Percentiles rank a stretch among this genome's conserved stretches.
phyloP scores from a whole-genome alignment of 2,797 vertebrate genomes.

The Dendrocincla tyrannina region DNA sequence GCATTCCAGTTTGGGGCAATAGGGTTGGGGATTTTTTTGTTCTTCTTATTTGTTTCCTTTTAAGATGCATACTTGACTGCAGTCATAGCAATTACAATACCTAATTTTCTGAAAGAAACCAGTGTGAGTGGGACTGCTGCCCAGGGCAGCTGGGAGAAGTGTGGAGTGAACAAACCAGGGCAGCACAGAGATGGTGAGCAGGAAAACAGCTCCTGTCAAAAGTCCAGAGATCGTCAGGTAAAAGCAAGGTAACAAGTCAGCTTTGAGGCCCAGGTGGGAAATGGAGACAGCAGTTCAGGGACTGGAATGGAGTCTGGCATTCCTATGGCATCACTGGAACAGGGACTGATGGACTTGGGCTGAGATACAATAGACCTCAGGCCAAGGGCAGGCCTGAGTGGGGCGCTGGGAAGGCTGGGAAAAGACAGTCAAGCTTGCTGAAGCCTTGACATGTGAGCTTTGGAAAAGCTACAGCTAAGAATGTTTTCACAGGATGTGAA shows the following conservation, averaged over 20 bases:
- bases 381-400: background rate
- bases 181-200: background rate
- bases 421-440: background rate
- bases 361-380: background rate
- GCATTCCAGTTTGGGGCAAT: background rate
- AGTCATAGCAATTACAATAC: background rate
- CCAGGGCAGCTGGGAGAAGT: fast-evolving
- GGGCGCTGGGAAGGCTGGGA: background rate
- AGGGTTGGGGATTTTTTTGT: background rate
- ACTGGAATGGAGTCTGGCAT: background rate
- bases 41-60: background rate
- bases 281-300: background rate
- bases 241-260: background rate
- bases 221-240: background rate
- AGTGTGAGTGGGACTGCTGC: background rate
- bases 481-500: background rate
- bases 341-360: background rate
- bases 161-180: fast-evolving
- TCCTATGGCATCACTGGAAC: background rate
- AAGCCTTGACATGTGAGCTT: background rate
- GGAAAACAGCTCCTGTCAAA: background rate
- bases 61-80: background rate
- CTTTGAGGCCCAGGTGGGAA: background rate
- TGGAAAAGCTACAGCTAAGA: background rate
- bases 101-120: background rate